Base-by-base conservation (phyloP, 1,140 invertebrate species). In the Andricus grossulariae region DNA sequence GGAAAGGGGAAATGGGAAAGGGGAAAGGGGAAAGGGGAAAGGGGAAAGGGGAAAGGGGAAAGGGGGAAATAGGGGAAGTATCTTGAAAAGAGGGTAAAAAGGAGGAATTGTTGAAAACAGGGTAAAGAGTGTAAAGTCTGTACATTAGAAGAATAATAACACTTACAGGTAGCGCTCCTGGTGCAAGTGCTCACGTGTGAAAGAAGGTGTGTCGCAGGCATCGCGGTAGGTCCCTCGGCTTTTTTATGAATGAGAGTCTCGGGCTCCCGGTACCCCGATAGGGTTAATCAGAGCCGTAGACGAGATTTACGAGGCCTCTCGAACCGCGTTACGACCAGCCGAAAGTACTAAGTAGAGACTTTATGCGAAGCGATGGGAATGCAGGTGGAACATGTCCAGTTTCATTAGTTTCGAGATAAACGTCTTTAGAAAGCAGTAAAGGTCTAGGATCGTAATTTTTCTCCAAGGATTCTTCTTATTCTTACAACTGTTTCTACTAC, bases 221-320 rank as follows among this genome's bases (percentile, higher is more conserved):
- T 39, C 76, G 80, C 78, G 82, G 82, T 83, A 83, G 82, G 82
- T 80, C 82, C 73, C 66, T 45, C 72, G 50, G 72, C 66, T 77
- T 83, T 81, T 79, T 81, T 80, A 79, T 76, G 60, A 66, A 66
- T 66, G 60, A 66, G 60, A 66, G 60, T 45, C 60, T n/a, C 80
- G 72, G 72, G 74, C 78, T 74, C 70, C 73, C 73, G 52, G 77
- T 50, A 74, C 80, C 72, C 39, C 79, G 85, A 86, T 86, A 86
- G 85, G 85, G 79, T 85, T 86, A 86, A 86, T 86, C 85, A 86
- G 80, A 73, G 80, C 54, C 75, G 81, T 79, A 84, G 83, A 80
- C 45, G 71, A 86, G 85, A 86, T 86, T 85, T 86, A 86, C 84
- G 80, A 79, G 75, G 75, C 75, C 72, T 76, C 50, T 49, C 74